Conservation (phyloP, 2,888 invertebrate species). For the Epirrita christyi region DNA sequence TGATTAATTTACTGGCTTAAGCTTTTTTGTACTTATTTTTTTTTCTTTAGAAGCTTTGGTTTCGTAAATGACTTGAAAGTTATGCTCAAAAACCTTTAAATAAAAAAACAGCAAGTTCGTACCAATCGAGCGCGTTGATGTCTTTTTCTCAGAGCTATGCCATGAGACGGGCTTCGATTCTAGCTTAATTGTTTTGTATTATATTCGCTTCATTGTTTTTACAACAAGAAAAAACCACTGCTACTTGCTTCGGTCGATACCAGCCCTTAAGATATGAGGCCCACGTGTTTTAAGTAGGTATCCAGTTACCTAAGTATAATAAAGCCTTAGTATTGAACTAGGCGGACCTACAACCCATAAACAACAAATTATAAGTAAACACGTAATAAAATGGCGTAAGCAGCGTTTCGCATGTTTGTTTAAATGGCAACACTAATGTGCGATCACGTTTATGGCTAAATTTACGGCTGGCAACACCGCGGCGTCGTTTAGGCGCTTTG, state of each 20-base stretch:
- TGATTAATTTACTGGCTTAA: too few relatives aligned
- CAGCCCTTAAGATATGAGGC: background rate
- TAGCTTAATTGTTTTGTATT: too few relatives aligned
- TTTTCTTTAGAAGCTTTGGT: too few relatives aligned
- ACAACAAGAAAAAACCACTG: too few relatives aligned
- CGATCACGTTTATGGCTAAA: slow-evolving; percentile 61
- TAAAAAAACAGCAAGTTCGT: too few relatives aligned
- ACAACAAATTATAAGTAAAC: slow-evolving; percentile 45
- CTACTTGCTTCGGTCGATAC: background rate
- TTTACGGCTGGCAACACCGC: slow-evolving; percentile 48
- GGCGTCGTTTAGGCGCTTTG: slow-evolving; percentile 24
- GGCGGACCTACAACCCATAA: slow-evolving; percentile 5
- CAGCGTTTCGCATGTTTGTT: slow-evolving; percentile 56
- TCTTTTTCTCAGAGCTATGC: too few relatives aligned
- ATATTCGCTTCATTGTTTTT: too few relatives aligned
- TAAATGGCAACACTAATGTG: slow-evolving; percentile 69
- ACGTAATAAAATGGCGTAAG: slow-evolving; percentile 38
- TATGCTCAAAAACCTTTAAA: too few relatives aligned
- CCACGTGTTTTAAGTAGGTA: background rate
- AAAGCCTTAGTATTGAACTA: background rate
- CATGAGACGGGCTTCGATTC: too few relatives aligned
- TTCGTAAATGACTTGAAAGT: too few relatives aligned
- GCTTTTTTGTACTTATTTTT: too few relatives aligned
- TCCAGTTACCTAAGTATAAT: background rate
- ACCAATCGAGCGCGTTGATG: too few relatives aligned